These are phyloP conservation scores for Lapara coniferarum DNA, from an alignment of 2,888 invertebrate species.

Conservation along the genomic window DNA sequence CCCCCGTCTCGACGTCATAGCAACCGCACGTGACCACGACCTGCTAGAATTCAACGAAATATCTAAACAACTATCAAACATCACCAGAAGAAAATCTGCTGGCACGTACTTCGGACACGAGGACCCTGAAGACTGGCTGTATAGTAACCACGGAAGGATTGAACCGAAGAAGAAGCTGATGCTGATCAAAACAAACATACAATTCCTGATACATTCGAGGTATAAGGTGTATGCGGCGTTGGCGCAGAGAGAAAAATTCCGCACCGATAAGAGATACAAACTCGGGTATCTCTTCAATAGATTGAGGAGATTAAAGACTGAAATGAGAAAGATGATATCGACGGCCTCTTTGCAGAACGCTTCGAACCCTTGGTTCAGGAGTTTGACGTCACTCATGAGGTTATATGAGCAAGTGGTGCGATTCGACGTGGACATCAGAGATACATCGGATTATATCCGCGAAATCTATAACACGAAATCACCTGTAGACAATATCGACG, in stretches of 20 bases:
- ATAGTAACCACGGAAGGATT: slow-evolving; percentile 30
- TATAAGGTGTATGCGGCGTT: slow-evolving; percentile 49
- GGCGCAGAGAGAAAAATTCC: slow-evolving; percentile 33
- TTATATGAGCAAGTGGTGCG: slow-evolving; percentile 48
- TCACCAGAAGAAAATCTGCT: slow-evolving; percentile 17
- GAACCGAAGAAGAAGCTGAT: slow-evolving; percentile 33
- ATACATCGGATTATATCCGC: slow-evolving; percentile 43
- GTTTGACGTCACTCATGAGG: slow-evolving; percentile 31
- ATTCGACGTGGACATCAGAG: slow-evolving; percentile 49
- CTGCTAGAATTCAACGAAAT: slow-evolving; percentile 28
- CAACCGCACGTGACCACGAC: slow-evolving; percentile 14
- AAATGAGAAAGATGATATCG: slow-evolving; percentile 33
- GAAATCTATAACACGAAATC: slow-evolving; percentile 12
- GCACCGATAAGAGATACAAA: slow-evolving; percentile 48
- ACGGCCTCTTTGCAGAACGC: slow-evolving; percentile 20
- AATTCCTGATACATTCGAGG: slow-evolving; percentile 49
- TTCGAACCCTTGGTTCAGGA: background rate
- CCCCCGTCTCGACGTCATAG: slow-evolving; percentile 1
- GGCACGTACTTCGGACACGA: slow-evolving; percentile 11
- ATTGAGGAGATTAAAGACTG: slow-evolving; percentile 48
- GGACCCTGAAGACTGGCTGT: slow-evolving; percentile 26
- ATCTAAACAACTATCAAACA: slow-evolving; percentile 17
- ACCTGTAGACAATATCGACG: background rate
- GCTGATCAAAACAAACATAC: slow-evolving; percentile 34
- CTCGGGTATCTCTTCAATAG: slow-evolving; percentile 57